Conservation (phyloP, 2,113 vertebrate species). For the Dasyurus viverrinus region DNA sequence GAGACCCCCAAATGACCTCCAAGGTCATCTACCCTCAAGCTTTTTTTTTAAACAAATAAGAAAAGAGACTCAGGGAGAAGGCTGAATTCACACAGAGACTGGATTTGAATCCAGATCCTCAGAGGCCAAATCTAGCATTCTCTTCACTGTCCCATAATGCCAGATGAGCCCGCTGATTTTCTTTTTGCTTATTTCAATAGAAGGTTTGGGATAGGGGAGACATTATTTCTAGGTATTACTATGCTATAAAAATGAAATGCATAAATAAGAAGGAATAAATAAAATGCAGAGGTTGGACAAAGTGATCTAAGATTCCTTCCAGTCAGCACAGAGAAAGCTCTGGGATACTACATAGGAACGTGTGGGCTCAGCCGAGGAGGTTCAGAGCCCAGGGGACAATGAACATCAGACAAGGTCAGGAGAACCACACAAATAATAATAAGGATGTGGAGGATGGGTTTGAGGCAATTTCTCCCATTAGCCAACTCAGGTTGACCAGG, state of each 20-base stretch:
- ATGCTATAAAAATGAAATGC: neutral
- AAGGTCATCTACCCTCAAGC: neutral
- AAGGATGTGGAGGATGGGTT: neutral
- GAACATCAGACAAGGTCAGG: neutral
- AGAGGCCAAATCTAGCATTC: neutral
- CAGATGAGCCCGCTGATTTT: neutral
- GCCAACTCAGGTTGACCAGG: neutral
- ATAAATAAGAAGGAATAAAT: neutral
- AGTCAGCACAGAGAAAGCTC: neutral
- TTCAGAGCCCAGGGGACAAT: neutral
- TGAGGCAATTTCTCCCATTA: neutral
- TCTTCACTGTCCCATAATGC: neutral
- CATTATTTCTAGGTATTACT: neutral
- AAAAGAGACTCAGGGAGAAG: neutral
- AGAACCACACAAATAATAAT: neutral
- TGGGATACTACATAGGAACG: neutral
- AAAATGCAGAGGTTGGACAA: neutral
- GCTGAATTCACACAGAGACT: neutral
- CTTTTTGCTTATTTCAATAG: neutral
- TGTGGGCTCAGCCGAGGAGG: neutral
- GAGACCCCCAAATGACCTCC: neutral
- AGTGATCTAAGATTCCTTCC: neutral
- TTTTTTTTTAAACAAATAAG: neutral
- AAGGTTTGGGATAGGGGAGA: neutral
- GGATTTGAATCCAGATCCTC: neutral